phyloP scores from a whole-genome alignment of 2,888 invertebrate species.

The Drosophila cognata region DNA sequence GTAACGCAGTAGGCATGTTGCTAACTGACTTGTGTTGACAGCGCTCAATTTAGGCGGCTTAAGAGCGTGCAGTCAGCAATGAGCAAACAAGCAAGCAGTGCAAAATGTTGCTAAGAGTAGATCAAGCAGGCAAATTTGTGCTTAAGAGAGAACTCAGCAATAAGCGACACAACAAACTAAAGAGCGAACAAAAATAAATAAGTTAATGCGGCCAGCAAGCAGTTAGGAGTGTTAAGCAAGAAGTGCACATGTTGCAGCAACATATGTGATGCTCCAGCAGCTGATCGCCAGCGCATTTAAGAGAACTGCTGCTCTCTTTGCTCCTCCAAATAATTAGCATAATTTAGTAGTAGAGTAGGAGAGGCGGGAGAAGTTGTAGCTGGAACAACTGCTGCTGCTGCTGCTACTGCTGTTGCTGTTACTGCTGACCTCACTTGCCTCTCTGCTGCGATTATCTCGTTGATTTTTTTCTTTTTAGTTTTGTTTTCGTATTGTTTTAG shows the following conservation, averaged over 20 bases:
- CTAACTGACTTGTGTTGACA: not conserved
- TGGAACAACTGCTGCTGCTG: constrained; percentile 35
- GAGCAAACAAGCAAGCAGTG: constrained; percentile 24
- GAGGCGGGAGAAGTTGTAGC: constrained; percentile 1
- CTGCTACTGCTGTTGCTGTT: constrained; percentile 38
- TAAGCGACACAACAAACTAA: not conserved
- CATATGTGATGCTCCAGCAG: constrained; percentile 10
- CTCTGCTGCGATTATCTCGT: constrained; percentile 28
- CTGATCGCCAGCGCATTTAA: not conserved
- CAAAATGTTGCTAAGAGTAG: not conserved
- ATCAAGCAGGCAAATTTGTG: not conserved
- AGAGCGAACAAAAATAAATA: not conserved
- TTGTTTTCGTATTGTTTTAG: constrained; percentile 58
- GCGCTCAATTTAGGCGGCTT: not conserved
- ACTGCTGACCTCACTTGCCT: constrained; percentile 59
- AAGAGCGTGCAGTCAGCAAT: not conserved
- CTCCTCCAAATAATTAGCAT: constrained; percentile 68
- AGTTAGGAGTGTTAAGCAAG: not conserved
- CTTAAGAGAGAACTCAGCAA: not conserved
- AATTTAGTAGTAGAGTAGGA: constrained; percentile 47
- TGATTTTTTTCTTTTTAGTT: constrained; percentile 22
- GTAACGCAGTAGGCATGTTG: constrained; percentile 4
- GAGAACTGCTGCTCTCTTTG: constrained; percentile 1
- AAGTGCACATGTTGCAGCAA: constrained; percentile 1
- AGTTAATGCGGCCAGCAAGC: not conserved